Evolutionary conservation across 2,888 invertebrate species (phyloP), one percentile per base, ranked within the genome.

Genomic region (Branchinecta sandiegonensis): DNA sequence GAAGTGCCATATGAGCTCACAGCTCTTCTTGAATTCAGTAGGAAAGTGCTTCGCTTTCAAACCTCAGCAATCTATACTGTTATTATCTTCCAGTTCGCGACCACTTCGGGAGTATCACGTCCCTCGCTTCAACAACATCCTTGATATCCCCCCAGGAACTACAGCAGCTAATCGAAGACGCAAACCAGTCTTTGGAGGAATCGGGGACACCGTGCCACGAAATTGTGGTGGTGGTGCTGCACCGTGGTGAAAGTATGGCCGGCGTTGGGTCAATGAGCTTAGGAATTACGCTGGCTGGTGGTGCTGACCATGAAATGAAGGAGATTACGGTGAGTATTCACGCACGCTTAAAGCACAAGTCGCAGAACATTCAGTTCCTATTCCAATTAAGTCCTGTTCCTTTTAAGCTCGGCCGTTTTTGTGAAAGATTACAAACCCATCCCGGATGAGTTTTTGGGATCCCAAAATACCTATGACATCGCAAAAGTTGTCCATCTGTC

Each of bases 261-360:
- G 67, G 67, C n/a, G 23, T 68, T 65, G 47, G 65, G 1, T 67
- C 67, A 8, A 66, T 66, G 50, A 67, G 69, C 75, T 86, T 93
- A 70, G 93, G 93, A 65, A 87, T 93, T 70, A 90, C 90, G 65
- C 80, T 94, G 73, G 90, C 91, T 67, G 93, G 93, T 70, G 93
- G 93, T 67, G 85, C 86, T 17, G 93, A 94, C 77, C 92, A 91
- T 77, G 93, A 93, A 81, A 86, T 88, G 74, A 93, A 91, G 80
- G 90, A 91, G 78, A 90, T 93, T 72, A 91, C 90, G 75, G 91
- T 90, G 78, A 80, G 14, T 37, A 37, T 6, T 37, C 37, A 6
- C 37, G 6, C 37, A 37, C 37, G 37, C 37, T 37, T 37, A 37
- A 37, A 37, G 37, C 37, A 5, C 37, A 37, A 6, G 37, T 37